Evolutionary conservation across 2,797 vertebrate genomes (phyloP).

Genomic region (Crax fasciolata): DNA sequence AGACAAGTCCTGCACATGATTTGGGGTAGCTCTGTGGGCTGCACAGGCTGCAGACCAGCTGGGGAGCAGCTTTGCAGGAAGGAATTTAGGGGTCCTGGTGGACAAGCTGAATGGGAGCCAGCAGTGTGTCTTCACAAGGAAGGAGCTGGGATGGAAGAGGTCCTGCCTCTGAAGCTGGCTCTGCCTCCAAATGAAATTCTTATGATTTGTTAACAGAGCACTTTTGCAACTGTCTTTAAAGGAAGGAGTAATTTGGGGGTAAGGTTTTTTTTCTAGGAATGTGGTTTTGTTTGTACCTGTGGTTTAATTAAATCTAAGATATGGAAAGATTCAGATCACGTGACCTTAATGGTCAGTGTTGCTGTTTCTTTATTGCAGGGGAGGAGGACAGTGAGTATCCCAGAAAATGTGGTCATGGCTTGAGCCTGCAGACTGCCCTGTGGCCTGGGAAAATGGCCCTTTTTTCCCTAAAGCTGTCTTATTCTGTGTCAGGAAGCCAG

Average conservation of each 20-base stretch:
- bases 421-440: neutral
- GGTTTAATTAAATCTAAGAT: neutral
- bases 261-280: neutral
- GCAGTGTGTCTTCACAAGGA: neutral
- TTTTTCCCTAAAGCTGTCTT: neutral
- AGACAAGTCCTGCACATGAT: neutral
- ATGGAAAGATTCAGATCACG: neutral
- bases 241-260: neutral
- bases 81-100: neutral
- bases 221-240: neutral
- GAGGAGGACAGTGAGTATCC: neutral
- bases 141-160: neutral
- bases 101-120: neutral
- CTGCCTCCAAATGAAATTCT: neutral
- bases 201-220: neutral
- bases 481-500: neutral
- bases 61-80: neutral
- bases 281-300: neutral
- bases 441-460: constrained; percentile 23
- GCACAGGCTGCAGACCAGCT: neutral
- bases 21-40: rapidly evolving
- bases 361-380: neutral
- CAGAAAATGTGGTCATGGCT: constrained; percentile 1
- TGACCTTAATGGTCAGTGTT: neutral
- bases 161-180: neutral